Percentiles rank a stretch among this genome's conserved stretches.
phyloP scores from a whole-genome alignment of 2,113 vertebrate genomes.

The Theristicus caerulescens region DNA sequence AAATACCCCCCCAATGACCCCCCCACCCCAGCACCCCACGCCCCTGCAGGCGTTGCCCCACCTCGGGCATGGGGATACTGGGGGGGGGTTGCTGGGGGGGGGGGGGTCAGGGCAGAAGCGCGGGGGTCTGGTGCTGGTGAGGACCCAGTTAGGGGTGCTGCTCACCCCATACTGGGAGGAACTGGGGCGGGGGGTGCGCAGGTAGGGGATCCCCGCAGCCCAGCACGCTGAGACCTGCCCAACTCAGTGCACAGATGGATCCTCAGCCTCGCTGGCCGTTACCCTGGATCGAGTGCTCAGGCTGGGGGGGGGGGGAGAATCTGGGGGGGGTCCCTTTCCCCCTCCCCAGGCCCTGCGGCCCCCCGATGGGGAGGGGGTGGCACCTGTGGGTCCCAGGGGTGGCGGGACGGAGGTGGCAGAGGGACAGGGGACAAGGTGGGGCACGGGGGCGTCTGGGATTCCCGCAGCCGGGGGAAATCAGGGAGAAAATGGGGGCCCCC shows the following conservation, averaged over 20 bases:
- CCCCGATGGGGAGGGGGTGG: not conserved
- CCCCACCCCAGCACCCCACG: not conserved
- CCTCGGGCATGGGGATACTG: not conserved
- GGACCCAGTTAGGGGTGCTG: not conserved
- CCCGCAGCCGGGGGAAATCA: rapidly evolving
- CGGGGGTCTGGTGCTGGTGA: not conserved
- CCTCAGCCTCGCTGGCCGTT: not conserved
- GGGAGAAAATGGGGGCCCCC: not conserved
- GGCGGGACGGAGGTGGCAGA: not conserved
- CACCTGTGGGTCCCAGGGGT: not conserved
- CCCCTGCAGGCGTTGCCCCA: not conserved
- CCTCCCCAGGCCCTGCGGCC: not conserved
- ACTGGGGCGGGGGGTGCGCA: not conserved
- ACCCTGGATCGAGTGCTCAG: not conserved
- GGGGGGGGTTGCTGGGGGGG: no score
- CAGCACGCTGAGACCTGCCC: not conserved
- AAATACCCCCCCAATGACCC: not conserved
- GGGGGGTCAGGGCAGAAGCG: not conserved
- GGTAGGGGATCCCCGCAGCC: not conserved
- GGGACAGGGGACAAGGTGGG: not conserved
- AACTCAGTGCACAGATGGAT: rapidly evolving
- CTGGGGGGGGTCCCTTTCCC: not conserved
- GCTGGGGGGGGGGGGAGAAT: not conserved
- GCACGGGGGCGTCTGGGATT: not conserved
- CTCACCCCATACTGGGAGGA: not conserved